Evolutionary conservation across 2,888 invertebrate genomes (phyloP).

Genomic region (Eugnorisma glareosa): DNA sequence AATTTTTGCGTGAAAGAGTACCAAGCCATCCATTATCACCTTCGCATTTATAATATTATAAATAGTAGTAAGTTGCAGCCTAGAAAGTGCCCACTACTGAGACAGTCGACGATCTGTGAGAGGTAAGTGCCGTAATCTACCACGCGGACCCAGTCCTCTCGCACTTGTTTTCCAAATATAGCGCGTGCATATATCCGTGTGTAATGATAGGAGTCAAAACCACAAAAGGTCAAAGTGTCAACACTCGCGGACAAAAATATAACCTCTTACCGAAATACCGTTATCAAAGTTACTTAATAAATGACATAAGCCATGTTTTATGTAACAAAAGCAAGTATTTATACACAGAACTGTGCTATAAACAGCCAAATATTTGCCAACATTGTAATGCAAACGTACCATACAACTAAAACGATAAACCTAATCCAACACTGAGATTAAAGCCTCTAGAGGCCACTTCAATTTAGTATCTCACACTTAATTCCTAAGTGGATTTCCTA

Average conservation of each 20-base stretch:
- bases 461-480: conserved; percentile 25
- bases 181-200: not conserved
- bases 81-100: not conserved
- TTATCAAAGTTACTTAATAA: conserved; percentile 40
- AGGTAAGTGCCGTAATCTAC: not conserved
- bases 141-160: not conserved
- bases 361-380: conserved; percentile 33
- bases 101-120: not conserved
- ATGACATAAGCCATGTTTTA: conserved; percentile 28
- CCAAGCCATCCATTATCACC: not conserved
- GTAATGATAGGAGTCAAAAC: conserved; percentile 8
- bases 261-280: conserved; percentile 36
- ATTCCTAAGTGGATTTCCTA: conserved; percentile 28
- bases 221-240: conserved; percentile 10
- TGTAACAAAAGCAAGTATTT: conserved; percentile 34
- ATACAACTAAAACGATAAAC: conserved; percentile 36
- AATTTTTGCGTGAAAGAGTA: not conserved
- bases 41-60: not conserved
- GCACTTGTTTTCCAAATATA: not conserved
- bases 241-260: conserved; percentile 6
- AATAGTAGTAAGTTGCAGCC: not conserved
- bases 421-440: conserved; percentile 41
- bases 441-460: conserved; percentile 38
- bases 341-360: conserved; percentile 14
- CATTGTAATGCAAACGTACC: conserved; percentile 12